Base-by-base conservation (phyloP, 2,797 vertebrate genomes). In the Bucorvus abyssinicus region DNA sequence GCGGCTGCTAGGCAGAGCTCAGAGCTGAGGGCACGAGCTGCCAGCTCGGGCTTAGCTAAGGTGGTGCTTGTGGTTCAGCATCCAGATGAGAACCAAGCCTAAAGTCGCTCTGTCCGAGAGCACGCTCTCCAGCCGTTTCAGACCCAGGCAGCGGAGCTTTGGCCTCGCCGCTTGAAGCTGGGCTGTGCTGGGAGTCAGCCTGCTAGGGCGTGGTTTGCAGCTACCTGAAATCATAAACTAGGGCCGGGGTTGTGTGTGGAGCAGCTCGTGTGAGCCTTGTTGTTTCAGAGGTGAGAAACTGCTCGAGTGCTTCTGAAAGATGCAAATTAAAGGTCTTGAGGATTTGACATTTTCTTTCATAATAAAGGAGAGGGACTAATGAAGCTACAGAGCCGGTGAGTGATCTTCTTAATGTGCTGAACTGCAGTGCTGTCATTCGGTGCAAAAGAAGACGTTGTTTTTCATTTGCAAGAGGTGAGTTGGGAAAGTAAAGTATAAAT, bases 381-480 rank as follows among this genome's bases (percentile, higher is more conserved):
- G 60, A 82, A 56, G 8, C 5, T 60, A 38, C 40, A 26, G 71
- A 60, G 68, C 65, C 0, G 2, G 8, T 53, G 75, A 91, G 53
- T n/a, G 68, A 32, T 34, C 87, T 90, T 83, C n/a, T 83, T 92
- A 83, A 93, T 90, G 84, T 34, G 18, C 68, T 80, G 78, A 89
- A 23, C 30, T 2, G 6, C 63, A 26, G 63, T 2, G 44, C 74
- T 92, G 93, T 80, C 77, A 36, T 20, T 89, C 81, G 42, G 63
- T n/a, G 77, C 52, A 70, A 90, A 92, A 53, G n/a, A 56, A 95
- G 88, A 87, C 16, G 5, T 12, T 19, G 60, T 91, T 93, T 61
- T 40, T 40, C 12, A 56, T 90, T 86, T 61, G 82, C 45, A 75
- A 85, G 67, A 47, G 22, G 0, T 1, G 56, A 74, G 27, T 4